Evolutionary conservation across 2,113 vertebrate genomes (phyloP).

Genomic region (Platycercus adscitus): DNA sequence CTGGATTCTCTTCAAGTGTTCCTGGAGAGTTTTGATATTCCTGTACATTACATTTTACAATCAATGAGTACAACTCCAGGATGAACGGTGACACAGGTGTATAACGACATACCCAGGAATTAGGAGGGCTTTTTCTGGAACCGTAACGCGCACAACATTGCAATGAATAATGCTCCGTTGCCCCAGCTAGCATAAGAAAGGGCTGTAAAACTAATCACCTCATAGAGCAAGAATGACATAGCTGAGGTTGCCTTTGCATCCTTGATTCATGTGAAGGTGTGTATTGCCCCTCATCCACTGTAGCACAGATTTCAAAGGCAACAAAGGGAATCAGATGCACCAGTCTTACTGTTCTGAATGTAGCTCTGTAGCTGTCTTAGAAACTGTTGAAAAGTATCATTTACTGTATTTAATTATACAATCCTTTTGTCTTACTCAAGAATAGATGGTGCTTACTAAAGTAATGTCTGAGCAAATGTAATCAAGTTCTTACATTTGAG

Average conservation of each 20-base stretch:
- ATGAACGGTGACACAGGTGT: slow-evolving; percentile 2
- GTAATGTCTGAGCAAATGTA: background rate
- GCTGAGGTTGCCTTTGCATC: slow-evolving; percentile 1
- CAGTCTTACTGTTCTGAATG: background rate
- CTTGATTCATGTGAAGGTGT: background rate
- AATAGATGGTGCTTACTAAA: background rate
- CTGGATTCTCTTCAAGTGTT: background rate
- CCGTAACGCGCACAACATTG: background rate
- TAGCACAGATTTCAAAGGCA: background rate
- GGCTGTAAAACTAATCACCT: slow-evolving; percentile 16
- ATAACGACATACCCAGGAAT: background rate
- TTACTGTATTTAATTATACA: background rate
- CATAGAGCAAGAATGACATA: background rate
- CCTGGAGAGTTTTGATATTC: background rate
- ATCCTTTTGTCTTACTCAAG: background rate
- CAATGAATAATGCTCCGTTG: background rate
- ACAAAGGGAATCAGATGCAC: background rate
- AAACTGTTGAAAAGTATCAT: background rate
- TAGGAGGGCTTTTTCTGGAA: slow-evolving; percentile 13
- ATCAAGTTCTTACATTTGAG: slow-evolving; percentile 3
- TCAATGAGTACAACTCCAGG: background rate
- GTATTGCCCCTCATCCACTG: background rate
- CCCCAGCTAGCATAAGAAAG: background rate
- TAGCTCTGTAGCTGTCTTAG: background rate
- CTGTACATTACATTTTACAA: background rate